A percentile compares a stretch with the other conserved stretches of the same genome.
Evolutionary conservation across 2,113 vertebrate genomes (phyloP).

Genomic region (Petromus typicus): DNA sequence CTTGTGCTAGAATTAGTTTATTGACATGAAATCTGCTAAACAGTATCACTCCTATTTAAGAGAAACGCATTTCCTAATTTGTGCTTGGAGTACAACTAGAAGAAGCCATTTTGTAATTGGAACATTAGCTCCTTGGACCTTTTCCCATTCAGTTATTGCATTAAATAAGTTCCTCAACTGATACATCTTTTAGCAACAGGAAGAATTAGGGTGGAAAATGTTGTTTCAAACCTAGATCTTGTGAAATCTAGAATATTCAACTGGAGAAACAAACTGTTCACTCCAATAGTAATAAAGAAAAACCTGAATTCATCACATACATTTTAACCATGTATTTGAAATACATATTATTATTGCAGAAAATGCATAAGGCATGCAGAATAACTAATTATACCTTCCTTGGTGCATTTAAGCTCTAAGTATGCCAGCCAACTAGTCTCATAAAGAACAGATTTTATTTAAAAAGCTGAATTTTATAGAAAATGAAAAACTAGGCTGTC

Average conservation of each 20-base stretch:
- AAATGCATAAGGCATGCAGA: not conserved
- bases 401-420: not conserved
- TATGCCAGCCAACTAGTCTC: not conserved
- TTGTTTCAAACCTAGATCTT: not conserved
- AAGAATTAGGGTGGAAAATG: not conserved
- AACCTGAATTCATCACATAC: not conserved
- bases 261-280: not conserved
- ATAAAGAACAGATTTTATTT: not conserved
- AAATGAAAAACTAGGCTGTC: not conserved
- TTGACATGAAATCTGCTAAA: not conserved
- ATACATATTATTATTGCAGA: not conserved
- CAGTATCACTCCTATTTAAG: not conserved
- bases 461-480: not conserved
- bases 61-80: not conserved
- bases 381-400: not conserved
- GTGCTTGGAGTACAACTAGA: not conserved
- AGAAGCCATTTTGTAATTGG: not conserved
- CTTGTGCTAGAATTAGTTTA: not conserved
- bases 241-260: not conserved
- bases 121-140: not conserved
- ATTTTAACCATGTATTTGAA: not conserved
- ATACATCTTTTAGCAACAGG: not conserved
- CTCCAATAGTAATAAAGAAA: not conserved
- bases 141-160: constrained; percentile 19
- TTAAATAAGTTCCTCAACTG: not conserved